Evolutionary conservation across 2,113 vertebrate species (phyloP).

Genomic region (Datnioides undecimradiatus): DNA sequence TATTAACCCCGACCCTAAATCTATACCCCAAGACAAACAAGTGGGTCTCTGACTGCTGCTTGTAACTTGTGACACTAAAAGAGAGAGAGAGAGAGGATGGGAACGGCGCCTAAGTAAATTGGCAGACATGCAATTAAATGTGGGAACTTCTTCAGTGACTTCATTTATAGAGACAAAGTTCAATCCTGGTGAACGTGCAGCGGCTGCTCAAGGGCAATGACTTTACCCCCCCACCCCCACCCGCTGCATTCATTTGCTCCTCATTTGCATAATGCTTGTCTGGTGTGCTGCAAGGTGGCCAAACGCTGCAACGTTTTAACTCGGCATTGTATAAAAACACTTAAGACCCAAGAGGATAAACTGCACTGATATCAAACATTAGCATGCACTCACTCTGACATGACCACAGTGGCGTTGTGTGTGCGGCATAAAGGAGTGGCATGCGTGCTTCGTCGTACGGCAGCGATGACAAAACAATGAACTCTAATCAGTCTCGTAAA

Average conservation of each 20-base stretch:
- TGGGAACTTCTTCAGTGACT: constrained; percentile 52
- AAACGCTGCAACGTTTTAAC: constrained; percentile 61
- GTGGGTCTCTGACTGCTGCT: not conserved
- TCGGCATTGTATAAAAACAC: constrained; percentile 47
- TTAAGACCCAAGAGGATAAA: constrained; percentile 44
- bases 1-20: constrained; percentile 31
- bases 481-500: not conserved
- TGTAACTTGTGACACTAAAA: constrained; percentile 1
- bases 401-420: constrained; percentile 47
- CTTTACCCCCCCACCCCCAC: not conserved
- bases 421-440: constrained; percentile 13
- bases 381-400: constrained; percentile 23
- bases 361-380: constrained; percentile 35
- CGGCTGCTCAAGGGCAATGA: constrained; percentile 61
- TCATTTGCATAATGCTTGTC: constrained; percentile 75
- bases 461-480: not conserved
- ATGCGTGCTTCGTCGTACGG: constrained; percentile 13
- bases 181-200: constrained; percentile 45
- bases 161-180: constrained; percentile 49
- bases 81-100: constrained; percentile 10
- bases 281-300: constrained; percentile 52
- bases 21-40: not conserved
- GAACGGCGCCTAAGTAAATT: constrained; percentile 19
- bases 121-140: constrained; percentile 41
- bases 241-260: constrained; percentile 60